phyloP scores from a whole-genome alignment of 2,113 vertebrate species.

The Trichechus manatus region DNA sequence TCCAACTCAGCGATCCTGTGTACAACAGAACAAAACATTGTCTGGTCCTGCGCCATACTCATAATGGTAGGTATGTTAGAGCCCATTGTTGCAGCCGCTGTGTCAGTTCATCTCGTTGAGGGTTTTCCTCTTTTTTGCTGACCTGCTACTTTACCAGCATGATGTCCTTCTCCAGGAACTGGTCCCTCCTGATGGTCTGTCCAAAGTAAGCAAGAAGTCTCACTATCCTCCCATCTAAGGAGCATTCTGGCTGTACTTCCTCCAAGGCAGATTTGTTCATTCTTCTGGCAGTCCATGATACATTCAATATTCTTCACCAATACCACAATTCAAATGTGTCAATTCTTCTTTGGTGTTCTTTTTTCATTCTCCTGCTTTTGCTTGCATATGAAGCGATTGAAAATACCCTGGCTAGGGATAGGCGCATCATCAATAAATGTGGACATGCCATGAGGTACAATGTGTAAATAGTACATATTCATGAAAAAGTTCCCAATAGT shows the following conservation, averaged over 20 bases:
- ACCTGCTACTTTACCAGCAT: neutral
- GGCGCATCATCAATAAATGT: neutral
- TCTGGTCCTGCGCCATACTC: neutral
- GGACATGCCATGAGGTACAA: neutral
- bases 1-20: no score
- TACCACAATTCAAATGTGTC: neutral
- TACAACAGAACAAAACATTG: neutral
- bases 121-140: neutral
- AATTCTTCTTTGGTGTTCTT: neutral
- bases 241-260: neutral
- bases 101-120: neutral
- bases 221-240: neutral
- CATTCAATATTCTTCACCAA: neutral
- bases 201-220: neutral
- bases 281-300: neutral
- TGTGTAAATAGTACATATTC: neutral
- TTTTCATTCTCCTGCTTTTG: neutral
- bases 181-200: neutral
- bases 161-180: neutral
- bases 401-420: neutral
- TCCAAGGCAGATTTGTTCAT: neutral
- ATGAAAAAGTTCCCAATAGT: neutral
- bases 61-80: neutral
- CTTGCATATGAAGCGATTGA: neutral
- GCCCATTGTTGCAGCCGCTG: neutral